Evolutionary conservation across 2,113 vertebrate genomes (phyloP), one percentile per base, ranked within the genome.

Genomic region (Oxyruncus cristatus): DNA sequence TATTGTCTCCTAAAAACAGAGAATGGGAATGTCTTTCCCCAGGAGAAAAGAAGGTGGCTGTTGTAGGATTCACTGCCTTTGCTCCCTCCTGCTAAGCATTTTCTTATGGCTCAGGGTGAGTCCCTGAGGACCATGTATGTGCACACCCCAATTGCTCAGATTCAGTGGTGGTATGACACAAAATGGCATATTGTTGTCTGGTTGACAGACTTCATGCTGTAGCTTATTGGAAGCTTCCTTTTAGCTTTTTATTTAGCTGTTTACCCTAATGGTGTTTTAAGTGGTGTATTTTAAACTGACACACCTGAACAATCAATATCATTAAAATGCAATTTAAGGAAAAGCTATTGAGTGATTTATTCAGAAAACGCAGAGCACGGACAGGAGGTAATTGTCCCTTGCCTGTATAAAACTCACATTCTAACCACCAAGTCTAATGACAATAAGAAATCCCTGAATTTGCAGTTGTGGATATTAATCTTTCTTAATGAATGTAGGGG

Each of bases 401-500:
- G 49, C 70, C 50, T 73, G 8, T 50, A 33, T 67, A 83, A 94
- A 92, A 94, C 66, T 70, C 73, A 37, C 12, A 9, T 26, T 77
- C 37, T 55, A 78, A 91, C 39, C 55, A 67, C 49, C 67, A 89
- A 86, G 35, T 78, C 68, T 95, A 94, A 96, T 53, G 66, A 89
- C 32, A 63, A 6, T 78, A 75, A 89, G 53, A 95, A 95, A 89
- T 63, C 42, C 13, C 55, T 92, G 84, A 94, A 86, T 78, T 84
- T 59, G 39, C 58, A 68, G 76, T 74, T 89, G 35, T 85, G 84
- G 56, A 80, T 95, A 75, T 96, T 97, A 87, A 91, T 95, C 87
- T 91, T 96, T 71, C 90, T 96, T 95, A 97, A 97, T 97, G 94
- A 97, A 96, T 94, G 56, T 85, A 76, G 52, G 80, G 72, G 66